A percentile compares a stretch with the other conserved stretches of the same genome.
These are phyloP conservation scores for Laticauda colubrina DNA, from an alignment of 2,113 vertebrate genomes.

Conservation along the genomic window DNA sequence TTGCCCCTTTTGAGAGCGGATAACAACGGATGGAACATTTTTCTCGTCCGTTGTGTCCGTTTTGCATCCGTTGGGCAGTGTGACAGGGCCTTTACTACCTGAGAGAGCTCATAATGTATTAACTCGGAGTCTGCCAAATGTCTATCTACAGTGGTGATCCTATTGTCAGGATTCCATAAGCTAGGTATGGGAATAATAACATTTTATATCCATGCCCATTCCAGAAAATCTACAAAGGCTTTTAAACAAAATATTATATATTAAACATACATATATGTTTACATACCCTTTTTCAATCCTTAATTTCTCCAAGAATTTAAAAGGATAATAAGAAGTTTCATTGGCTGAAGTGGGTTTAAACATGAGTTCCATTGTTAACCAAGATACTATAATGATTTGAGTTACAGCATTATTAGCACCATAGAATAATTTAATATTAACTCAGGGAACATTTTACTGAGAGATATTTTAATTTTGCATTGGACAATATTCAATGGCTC, in stretches of 20 bases:
- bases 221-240: not conserved
- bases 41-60: too few relatives aligned
- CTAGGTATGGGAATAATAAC: not conserved
- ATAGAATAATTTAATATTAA: not conserved
- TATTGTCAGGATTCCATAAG: not conserved
- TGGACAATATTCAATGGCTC: not conserved
- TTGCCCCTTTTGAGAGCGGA: too few relatives aligned
- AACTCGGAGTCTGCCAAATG: not conserved
- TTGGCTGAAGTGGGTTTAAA: not conserved
- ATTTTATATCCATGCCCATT: not conserved
- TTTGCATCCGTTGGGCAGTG: too few relatives aligned
- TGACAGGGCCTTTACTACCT: too few relatives aligned
- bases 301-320: not conserved
- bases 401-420: not conserved
- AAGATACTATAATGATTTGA: not conserved
- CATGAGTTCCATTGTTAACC: not conserved
- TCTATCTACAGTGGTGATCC: not conserved
- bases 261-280: not conserved
- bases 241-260: not conserved
- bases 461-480: not conserved
- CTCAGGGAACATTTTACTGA: not conserved
- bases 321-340: not conserved
- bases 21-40: too few relatives aligned
- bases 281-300: not conserved
- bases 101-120: not conserved